Evolutionary conservation across 23 tunicate genomes (phyloP).

Genomic region (Phallusia fumigata): DNA sequence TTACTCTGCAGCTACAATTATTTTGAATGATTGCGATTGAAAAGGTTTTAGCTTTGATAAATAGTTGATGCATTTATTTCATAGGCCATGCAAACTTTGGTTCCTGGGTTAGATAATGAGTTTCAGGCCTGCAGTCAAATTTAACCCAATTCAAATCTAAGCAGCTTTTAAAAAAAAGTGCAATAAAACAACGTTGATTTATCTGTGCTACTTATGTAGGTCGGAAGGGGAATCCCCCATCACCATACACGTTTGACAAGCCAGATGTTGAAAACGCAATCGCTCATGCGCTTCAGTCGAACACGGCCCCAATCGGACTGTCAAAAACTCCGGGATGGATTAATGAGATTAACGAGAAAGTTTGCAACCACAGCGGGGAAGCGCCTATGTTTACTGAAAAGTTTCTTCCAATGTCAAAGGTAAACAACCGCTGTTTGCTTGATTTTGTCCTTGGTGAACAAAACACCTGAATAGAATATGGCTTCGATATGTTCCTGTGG

Average conservation of each 20-base stretch:
- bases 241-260: slow-evolving; percentile 72
- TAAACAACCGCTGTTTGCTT: neutral
- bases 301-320: neutral
- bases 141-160: too few relatives aligned
- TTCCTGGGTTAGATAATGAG: too few relatives aligned
- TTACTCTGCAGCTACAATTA: neutral
- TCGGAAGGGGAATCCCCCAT: slow-evolving; percentile 61
- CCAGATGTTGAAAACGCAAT: slow-evolving; percentile 51
- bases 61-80: too few relatives aligned
- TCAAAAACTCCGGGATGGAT: slow-evolving; percentile 66
- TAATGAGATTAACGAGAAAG: slow-evolving; percentile 54
- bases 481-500: too few relatives aligned
- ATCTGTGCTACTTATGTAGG: slow-evolving; percentile 19
- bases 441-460: neutral
- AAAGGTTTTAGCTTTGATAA: too few relatives aligned
- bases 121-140: too few relatives aligned
- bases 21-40: neutral
- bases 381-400: slow-evolving; percentile 82
- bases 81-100: too few relatives aligned
- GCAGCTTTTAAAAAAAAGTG: neutral
- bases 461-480: too few relatives aligned
- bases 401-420: slow-evolving; percentile 62
- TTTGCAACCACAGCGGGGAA: slow-evolving; percentile 75
- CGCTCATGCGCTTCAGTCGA: slow-evolving; percentile 16
- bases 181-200: neutral